Base-by-base conservation (phyloP, 2,888 invertebrate genomes). In the Clanis bilineata region DNA sequence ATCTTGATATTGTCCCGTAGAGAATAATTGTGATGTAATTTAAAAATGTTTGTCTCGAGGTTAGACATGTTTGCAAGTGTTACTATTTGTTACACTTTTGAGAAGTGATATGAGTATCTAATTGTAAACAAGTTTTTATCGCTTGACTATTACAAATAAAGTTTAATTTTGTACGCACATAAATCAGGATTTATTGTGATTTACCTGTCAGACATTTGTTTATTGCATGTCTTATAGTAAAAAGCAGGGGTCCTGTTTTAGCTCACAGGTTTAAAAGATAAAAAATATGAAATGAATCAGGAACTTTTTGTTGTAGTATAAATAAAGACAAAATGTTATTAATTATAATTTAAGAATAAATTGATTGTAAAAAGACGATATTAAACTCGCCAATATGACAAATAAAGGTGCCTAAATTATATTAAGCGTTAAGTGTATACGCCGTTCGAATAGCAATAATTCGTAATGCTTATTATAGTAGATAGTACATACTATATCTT, bases 361-460 rank as follows among this genome's bases (percentile, higher is more conserved):
- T 28, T 18, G 10, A n/a, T 15, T 15, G 15, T 15, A 25, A 15
- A 28, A 15, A 15, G 15, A 25, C 47, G 25, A 47, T 28, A 25
- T 1, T 7, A 5, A 7, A 28, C 5, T 18, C 43, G n/a, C n/a
- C n/a, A 9, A 9, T 15, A 15, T 18, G 18, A 51, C 47, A 28
- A 15, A 47, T 28, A 28, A 51, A 51, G 1, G 51, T 51, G 51
- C 32, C 51, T 51, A 32, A 51, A 47, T 36, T 32, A 32, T 51
- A 32, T 51, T 51, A 51, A 32, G 51, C 32, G 32, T 32, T 4
- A n/a, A n/a, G n/a, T 32, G 9, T 15, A 28, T 15, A 15, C 6
- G 51, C 4, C 28, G 10, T 32, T 51, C 10, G 18, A 51, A 51
- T 51, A 21, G 7, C 18, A 18, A 51, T 28, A 32, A 51, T 45